Evolutionary conservation across 2,888 invertebrate genomes (phyloP).

Genomic region (Macrophya alboannulata): DNA sequence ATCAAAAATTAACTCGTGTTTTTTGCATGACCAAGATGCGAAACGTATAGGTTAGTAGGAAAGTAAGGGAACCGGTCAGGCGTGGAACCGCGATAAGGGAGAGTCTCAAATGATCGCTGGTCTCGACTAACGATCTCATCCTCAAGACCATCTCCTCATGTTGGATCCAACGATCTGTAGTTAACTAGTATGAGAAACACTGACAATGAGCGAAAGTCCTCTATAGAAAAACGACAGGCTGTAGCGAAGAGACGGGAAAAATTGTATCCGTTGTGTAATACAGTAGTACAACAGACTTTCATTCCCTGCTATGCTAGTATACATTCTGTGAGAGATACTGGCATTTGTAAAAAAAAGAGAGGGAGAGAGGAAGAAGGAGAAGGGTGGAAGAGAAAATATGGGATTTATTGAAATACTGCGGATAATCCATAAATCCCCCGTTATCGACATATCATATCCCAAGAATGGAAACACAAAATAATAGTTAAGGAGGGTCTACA

Average conservation of each 20-base stretch:
- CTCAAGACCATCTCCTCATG: neutral
- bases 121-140: neutral
- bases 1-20: conserved; percentile 23
- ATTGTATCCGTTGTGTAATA: neutral
- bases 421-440: neutral
- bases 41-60: conserved; percentile 18
- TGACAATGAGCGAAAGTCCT: conserved; percentile 73
- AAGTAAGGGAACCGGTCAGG: conserved; percentile 39
- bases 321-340: neutral
- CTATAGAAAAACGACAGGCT: conserved; percentile 71
- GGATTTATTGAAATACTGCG: neutral
- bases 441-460: neutral
- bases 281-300: conserved; percentile 8
- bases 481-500: neutral
- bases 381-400: neutral
- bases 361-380: neutral
- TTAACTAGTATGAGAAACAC: conserved; percentile 54
- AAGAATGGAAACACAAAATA: neutral
- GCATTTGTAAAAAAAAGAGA: neutral
- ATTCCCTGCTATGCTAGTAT: neutral
- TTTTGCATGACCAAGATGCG: neutral
- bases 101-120: conserved; percentile 29
- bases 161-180: neutral
- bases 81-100: conserved; percentile 46
- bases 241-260: conserved; percentile 63